phyloP scores from a whole-genome alignment of 1,140 invertebrate species.

The Pseudachorutes palmiensis region DNA sequence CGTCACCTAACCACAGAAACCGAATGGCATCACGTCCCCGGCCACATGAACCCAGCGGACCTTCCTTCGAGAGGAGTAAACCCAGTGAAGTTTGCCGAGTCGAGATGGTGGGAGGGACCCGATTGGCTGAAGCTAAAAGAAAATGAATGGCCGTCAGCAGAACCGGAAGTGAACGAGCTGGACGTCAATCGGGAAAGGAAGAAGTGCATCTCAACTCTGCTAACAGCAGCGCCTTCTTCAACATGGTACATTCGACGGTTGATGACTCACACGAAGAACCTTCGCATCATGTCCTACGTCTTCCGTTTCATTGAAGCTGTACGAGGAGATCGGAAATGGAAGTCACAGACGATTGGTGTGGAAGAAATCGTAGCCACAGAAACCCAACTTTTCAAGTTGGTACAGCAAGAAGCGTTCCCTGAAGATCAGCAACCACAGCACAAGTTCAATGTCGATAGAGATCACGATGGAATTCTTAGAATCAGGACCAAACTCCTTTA shows the following conservation, averaged over 20 bases:
- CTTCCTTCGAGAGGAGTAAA: constrained; percentile 16
- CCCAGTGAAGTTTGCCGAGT: background rate
- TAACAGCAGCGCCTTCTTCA: background rate
- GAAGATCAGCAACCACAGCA: background rate
- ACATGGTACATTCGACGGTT: background rate
- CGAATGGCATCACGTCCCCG: constrained; percentile 19
- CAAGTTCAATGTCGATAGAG: background rate
- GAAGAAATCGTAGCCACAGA: background rate
- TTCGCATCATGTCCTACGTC: background rate
- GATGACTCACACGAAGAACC: background rate
- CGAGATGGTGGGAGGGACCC: constrained; percentile 17
- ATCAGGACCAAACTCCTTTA: background rate
- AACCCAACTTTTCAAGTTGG: background rate
- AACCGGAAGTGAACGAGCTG: background rate
- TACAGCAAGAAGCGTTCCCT: constrained; percentile 1
- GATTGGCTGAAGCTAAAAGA: background rate
- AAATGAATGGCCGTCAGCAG: background rate
- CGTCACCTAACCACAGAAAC: background rate
- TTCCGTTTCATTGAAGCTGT: constrained; percentile 15
- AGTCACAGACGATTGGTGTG: background rate
- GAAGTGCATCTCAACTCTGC: background rate
- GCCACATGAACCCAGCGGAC: constrained; percentile 14
- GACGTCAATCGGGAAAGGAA: background rate
- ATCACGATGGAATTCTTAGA: background rate
- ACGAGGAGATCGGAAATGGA: background rate